A percentile compares a stretch with the other conserved stretches of the same genome.
These are phyloP conservation scores for Onthophagus taurus DNA, from an alignment of 1,140 invertebrate species.

Conservation along the genomic window DNA sequence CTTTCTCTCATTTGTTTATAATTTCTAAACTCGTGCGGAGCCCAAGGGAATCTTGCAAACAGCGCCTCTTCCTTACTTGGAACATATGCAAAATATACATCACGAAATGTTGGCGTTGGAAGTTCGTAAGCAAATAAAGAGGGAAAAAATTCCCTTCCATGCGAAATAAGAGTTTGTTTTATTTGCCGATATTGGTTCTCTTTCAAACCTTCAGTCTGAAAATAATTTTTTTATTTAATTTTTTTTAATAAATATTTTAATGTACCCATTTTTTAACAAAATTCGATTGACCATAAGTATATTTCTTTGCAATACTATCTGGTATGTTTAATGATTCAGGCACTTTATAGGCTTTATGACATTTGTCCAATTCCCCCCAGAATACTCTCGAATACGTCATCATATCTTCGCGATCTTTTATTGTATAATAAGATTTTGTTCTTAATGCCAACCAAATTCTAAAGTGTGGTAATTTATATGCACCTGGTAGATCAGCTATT, in stretches of 20 bases:
- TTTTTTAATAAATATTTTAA: not conserved
- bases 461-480: slow-evolving; percentile 30
- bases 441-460: slow-evolving; percentile 30
- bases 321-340: slow-evolving; percentile 11
- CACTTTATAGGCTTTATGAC: not conserved
- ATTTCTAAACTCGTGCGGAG: slow-evolving; percentile 1
- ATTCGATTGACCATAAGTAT: slow-evolving; percentile 14
- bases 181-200: slow-evolving; percentile 12
- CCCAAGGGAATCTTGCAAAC: slow-evolving; percentile 4
- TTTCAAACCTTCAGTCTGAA: slow-evolving; percentile 4
- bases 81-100: slow-evolving; percentile 31
- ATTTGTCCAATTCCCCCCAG: slow-evolving; percentile 14
- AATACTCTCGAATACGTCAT: slow-evolving; percentile 7
- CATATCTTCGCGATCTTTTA: slow-evolving; percentile 21
- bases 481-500: slow-evolving; percentile 30
- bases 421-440: slow-evolving; percentile 22
- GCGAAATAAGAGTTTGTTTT: slow-evolving; percentile 22
- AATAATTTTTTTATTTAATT: not conserved
- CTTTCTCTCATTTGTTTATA: too few species aligned
- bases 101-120: slow-evolving; percentile 26
- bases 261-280: slow-evolving; percentile 13
- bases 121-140: slow-evolving; percentile 27
- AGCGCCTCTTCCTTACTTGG: slow-evolving; percentile 26
- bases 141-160: slow-evolving; percentile 29
- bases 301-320: not conserved